Base-by-base conservation (phyloP, 2,113 vertebrate genomes). In the Thymallus thymallus region DNA sequence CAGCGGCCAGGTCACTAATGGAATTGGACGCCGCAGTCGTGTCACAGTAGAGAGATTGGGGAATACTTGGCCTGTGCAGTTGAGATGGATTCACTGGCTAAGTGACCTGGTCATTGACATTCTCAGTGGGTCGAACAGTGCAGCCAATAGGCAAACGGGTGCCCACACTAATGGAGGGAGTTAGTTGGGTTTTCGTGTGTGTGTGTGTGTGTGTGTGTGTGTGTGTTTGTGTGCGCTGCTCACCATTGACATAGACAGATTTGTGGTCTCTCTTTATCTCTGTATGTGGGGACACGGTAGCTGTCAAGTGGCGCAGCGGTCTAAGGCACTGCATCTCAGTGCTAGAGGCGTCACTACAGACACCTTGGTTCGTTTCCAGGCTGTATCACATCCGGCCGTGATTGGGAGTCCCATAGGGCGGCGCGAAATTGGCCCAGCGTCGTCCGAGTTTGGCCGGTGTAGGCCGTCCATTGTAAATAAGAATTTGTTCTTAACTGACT, bases 1-100 rank as follows among this genome's bases (percentile, higher is more conserved):
- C 56, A 63, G 66, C 77, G 77, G 72, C 81, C 2, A 4, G 75
- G 76, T 80, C 80, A 82, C 76, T 74, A 83, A 83, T 69, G 74
- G 76, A 85, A 79, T 68, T 66, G 76, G 80, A 82, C 72, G 69
- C 71, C 67, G 63, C 41, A 70, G 76, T 82, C 74, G 79, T 65
- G 56, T 55, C 26, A 10, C 51, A 73, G 63, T 61, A 68, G 12
- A 73, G 63, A 58, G 56, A 30, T 61, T 62, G 29, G 48, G 41
- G 60, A 79, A 79, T 79, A 66, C 68, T 76, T 82, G n/a, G 18
- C 68, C 63, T 61, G 24, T 65, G 66, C 10, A 35, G 58, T 60
- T 68, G 32, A 75, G 58, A 65, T 80, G 75, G 74, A 78, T 80
- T 84, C 13, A 72, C 72, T 68, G 72, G 68, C 75, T 51, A 83